phyloP scores from a whole-genome alignment of 2,113 vertebrate species.

The Chloropsis cyanopogon region DNA sequence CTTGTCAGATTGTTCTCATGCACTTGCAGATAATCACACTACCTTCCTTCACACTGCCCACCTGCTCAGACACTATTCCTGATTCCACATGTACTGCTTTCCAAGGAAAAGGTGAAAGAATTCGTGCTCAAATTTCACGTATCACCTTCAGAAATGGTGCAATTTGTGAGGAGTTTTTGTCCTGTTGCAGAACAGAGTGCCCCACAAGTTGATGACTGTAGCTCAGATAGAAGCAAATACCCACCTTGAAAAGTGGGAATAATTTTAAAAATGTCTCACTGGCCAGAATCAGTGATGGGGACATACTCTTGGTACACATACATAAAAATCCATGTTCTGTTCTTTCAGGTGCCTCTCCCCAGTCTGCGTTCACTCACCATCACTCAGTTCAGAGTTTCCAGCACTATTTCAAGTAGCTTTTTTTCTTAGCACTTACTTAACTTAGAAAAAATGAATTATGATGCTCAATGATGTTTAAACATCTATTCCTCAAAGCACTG shows the following conservation, averaged over 20 bases:
- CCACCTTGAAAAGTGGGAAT: not conserved
- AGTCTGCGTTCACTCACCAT: not conserved
- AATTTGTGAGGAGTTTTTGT: not conserved
- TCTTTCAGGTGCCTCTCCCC: not conserved
- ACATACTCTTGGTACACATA: not conserved
- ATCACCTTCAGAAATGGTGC: not conserved
- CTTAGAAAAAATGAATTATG: not conserved
- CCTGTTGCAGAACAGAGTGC: not conserved
- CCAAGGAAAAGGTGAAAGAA: not conserved
- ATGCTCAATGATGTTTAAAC: not conserved
- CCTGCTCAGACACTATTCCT: not conserved
- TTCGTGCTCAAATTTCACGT: not conserved
- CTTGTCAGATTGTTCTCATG: not conserved
- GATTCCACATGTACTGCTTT: accelerated
- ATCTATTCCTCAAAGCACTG: not conserved
- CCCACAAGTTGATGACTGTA: not conserved
- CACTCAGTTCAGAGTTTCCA: not conserved
- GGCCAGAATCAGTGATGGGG: not conserved
- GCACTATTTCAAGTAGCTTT: not conserved
- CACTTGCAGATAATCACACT: not conserved
- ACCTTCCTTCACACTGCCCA: not conserved
- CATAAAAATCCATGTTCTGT: not conserved
- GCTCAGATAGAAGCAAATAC: not conserved
- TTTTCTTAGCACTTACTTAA: not conserved
- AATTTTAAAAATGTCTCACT: not conserved